Base-by-base conservation (phyloP, 2,888 invertebrate genomes). In the Drosophila stalkeri region DNA sequence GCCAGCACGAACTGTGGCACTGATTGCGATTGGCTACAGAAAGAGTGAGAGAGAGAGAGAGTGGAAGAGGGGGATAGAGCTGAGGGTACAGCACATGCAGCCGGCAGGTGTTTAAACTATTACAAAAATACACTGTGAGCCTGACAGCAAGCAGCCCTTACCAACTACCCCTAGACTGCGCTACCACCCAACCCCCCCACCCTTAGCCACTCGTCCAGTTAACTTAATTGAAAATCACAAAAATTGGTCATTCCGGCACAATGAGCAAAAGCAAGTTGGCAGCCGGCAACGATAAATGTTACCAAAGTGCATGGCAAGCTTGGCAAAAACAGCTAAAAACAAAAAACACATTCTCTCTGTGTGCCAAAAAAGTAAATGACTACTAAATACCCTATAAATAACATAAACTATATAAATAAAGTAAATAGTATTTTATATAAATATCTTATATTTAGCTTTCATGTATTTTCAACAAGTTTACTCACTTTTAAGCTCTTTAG, bases 211-310 rank as follows among this genome's bases (percentile, higher is more conserved):
- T 60, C 57, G 72, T 64, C 60, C 78, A 81, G 82, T 76, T 90
- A 86, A 88, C 86, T 88, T 89, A 88, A 89, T 88, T 88, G 86
- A 89, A 90, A 90, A 88, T 89, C 89, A 86, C 89, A 86, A 89
- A 86, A 88, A 89, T 89, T 87, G 90, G 84, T 89, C 87, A 90
- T 87, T 87, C 90, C 89, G 79, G 76, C 82, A 89, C 84, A 87
- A 79, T 86, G 86, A 86, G 80, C 90, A 84, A 2, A 72, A 82
- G 83, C 74, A 86, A 80, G 74, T 77, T 80, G 82, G 80, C 80
- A 85, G 84, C 78, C 64, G 74, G 55, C 73, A 68, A 74, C 80
- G 75, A 84, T 81, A 87, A 80, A 87, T 84, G 82, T 75, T 65
- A 59, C 75, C 72, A 62, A 76, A 88, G 75, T 86, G 81, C 75